phyloP scores from a whole-genome alignment of 1,140 invertebrate species.

The Meloidogyne floridensis region DNA sequence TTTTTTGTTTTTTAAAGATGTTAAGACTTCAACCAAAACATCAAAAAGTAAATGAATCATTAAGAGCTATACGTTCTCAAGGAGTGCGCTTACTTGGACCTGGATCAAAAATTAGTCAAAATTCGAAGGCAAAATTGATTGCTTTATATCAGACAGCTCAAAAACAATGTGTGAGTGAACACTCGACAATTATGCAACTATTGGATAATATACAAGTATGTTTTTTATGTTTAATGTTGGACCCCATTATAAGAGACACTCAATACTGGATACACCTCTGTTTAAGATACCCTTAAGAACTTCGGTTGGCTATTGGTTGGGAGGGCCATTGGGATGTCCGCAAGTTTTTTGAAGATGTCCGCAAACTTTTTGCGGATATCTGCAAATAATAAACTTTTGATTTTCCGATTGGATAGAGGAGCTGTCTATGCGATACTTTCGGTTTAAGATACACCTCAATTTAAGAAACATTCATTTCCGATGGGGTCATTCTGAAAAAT shows the following conservation, averaged over 20 bases:
- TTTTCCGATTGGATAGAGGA: too few relatives aligned
- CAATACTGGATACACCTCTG: too few relatives aligned
- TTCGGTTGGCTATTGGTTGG: too few relatives aligned
- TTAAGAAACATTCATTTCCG: too few relatives aligned
- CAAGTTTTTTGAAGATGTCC: neutral
- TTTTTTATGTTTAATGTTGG: neutral
- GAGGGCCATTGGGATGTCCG: too few relatives aligned
- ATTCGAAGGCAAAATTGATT: slow-evolving; percentile 36
- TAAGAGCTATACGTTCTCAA: slow-evolving; percentile 38
- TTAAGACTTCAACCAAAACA: slow-evolving; percentile 42
- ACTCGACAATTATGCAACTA: slow-evolving; percentile 32
- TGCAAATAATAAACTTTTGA: neutral
- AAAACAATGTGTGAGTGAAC: slow-evolving; percentile 48
- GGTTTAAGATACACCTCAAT: too few relatives aligned
- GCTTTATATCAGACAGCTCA: slow-evolving; percentile 44
- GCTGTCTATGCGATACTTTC: too few relatives aligned
- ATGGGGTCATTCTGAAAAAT: too few relatives aligned
- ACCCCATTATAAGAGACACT: too few relatives aligned
- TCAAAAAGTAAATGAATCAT: slow-evolving; percentile 48
- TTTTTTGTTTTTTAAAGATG: slow-evolving; percentile 33
- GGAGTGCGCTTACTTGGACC: slow-evolving; percentile 37
- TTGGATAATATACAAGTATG: slow-evolving; percentile 16
- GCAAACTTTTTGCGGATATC: neutral
- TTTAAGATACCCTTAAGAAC: too few relatives aligned
- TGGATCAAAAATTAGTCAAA: slow-evolving; percentile 40